Base-by-base conservation (phyloP, 2,113 vertebrate species). In the Phalacrocorax brasilianus region DNA sequence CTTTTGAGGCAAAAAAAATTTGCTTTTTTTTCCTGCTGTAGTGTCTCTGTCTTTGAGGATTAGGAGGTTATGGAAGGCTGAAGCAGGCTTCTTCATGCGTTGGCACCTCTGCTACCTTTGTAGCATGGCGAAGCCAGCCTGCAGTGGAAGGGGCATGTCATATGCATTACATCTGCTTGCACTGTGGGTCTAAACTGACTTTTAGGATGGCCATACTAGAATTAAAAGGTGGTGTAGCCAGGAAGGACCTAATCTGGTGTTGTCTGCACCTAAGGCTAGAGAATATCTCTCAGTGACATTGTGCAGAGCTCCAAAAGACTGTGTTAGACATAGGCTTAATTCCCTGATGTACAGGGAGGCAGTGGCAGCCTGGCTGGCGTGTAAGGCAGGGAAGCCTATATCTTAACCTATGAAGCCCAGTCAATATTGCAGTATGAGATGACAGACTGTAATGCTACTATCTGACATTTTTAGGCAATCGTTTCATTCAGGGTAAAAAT, bases 221-320 rank as follows among this genome's bases (percentile, higher is more conserved):
- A 68, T 75, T 74, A 44, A 84, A 70, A 53, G 4, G 2, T 24
- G 12, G 6, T 0, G 0, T 27, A 33, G 11, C 5, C 63, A 78
- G 65, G 52, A 84, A 67, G 21, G 6, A 47, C 27, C 9, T 76
- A 24, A 45, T 12, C 21, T 61, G 26, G 7, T 63, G 44, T 3
- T 87, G 6, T 52, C 42, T 83, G 30, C 49, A 56, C 9, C 27
- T 56, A 14, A 62, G 27, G 24, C 45, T 72, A 28, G 27, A 68
- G 21, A 82, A 75, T n/a, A 5, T 62, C 11, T 58, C 44, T 38
- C 17, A 5, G 3, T 50, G 40, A 53, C 2, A 3, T 3, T 65
- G 30, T 56, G 30, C 18, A 78, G 65, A 76, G 21, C 32, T 70
- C 24, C 45, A 85, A 49, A 91, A 68, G 30, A 8, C 40, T 45